phyloP scores from a whole-genome alignment of 2,797 vertebrate species.

The Malacoraja senta region DNA sequence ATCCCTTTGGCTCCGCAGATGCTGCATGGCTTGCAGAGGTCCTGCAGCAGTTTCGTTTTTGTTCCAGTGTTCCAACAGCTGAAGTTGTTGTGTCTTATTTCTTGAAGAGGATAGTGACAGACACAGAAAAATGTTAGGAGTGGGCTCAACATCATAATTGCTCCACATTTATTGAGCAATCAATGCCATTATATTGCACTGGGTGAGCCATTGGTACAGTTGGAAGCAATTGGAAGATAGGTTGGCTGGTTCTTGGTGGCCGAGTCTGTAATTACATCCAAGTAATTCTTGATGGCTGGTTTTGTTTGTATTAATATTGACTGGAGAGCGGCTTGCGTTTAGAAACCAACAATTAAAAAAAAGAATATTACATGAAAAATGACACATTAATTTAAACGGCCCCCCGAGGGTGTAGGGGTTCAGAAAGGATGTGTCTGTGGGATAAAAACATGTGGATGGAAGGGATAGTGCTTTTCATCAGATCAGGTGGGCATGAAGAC shows the following conservation, averaged over 20 bases:
- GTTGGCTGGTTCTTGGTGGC: no score
- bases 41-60: no score
- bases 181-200: neutral
- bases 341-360: neutral
- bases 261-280: neutral
- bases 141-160: neutral
- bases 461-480: neutral
- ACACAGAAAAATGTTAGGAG: neutral
- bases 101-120: no score
- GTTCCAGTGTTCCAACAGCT: no score
- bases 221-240: neutral
- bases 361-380: neutral
- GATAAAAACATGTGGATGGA: neutral
- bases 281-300: neutral
- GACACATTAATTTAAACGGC: no score
- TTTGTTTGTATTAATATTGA: neutral
- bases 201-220: neutral
- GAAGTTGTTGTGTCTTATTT: no score
- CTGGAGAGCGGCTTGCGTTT: neutral
- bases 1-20: no score
- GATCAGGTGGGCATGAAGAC: neutral
- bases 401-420: neutral
- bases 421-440: neutral
- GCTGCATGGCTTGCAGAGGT: no score
- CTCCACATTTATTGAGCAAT: neutral